phyloP scores from a whole-genome alignment of 2,888 invertebrate species.

The Morpho deidamia region DNA sequence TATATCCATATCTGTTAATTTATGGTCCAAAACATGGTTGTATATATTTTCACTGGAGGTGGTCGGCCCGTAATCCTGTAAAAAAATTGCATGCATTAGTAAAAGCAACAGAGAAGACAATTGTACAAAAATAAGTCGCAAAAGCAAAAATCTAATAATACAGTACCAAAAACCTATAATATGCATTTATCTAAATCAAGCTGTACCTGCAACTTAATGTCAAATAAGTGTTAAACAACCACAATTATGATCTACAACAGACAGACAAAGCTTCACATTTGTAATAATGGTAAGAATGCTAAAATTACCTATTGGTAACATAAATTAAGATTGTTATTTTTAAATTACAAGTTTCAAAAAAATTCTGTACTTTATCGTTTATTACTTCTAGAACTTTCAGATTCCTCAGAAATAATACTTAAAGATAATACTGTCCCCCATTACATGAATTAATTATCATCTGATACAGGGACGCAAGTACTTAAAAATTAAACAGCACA shows the following conservation, averaged over 20 bases:
- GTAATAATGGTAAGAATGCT: too few species aligned
- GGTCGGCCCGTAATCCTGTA: conserved; percentile 76
- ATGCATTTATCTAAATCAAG: too few species aligned
- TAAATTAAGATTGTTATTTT: too few species aligned
- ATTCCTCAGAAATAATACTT: neutral
- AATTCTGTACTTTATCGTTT: too few species aligned
- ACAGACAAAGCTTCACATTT: too few species aligned
- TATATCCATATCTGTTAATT: conserved; percentile 71
- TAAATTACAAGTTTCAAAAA: neutral
- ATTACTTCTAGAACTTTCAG: neutral
- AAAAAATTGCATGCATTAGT: conserved; percentile 36
- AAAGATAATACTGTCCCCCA: conserved; percentile 12
- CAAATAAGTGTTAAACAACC: too few species aligned
- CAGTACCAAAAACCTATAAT: too few species aligned
- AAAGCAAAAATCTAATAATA: conserved; percentile 4
- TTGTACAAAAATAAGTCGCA: conserved; percentile 19
- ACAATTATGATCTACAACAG: too few species aligned
- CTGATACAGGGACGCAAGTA: conserved; percentile 10
- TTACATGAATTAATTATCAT: conserved; percentile 39
- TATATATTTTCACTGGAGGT: conserved; percentile 73
- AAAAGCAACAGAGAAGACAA: conserved; percentile 16
- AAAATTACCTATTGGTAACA: too few species aligned
- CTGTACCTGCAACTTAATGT: too few species aligned
- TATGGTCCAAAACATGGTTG: conserved; percentile 67
- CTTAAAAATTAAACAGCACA: conserved; percentile 17